Evolutionary conservation across 2,113 vertebrate genomes (phyloP).

Genomic region (Salvelinus fontinalis): DNA sequence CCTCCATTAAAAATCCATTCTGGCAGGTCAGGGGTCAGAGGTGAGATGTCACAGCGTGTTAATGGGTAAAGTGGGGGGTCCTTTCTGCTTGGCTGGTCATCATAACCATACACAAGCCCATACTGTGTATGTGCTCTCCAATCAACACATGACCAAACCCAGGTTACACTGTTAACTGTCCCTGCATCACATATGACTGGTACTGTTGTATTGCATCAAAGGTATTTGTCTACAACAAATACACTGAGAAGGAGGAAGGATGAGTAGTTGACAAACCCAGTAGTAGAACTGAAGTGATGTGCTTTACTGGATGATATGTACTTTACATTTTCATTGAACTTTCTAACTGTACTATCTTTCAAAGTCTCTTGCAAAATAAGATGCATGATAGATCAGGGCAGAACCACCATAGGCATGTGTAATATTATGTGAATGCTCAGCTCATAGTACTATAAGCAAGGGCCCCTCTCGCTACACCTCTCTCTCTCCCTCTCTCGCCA

Average conservation of each 20-base stretch:
- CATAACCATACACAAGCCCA: conserved; percentile 11
- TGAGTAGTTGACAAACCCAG: no score
- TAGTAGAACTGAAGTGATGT: background rate
- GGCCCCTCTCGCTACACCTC: no score
- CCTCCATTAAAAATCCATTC: conserved; percentile 68
- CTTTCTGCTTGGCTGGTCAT: conserved; percentile 65
- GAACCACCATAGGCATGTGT: no score
- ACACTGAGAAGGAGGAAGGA: conserved; percentile 70
- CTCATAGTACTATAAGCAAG: no score
- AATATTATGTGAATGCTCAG: no score
- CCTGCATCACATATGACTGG: no score
- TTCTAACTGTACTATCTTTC: no score
- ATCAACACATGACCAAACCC: background rate
- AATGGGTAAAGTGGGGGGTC: conserved; percentile 70
- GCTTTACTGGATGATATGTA: conserved; percentile 1
- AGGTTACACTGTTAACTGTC: background rate
- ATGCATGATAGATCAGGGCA: no score
- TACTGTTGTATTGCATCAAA: no score
- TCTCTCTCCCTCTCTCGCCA: no score
- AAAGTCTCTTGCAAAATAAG: no score
- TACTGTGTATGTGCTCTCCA: background rate
- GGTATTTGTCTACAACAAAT: conserved; percentile 20
- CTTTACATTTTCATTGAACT: background rate
- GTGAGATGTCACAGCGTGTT: conserved; percentile 70
- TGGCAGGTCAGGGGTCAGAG: conserved; percentile 44